A percentile compares a stretch with the other conserved stretches of the same genome.
Evolutionary conservation across 2,888 invertebrate genomes (phyloP).

Genomic region (Dryobotodes eremita): DNA sequence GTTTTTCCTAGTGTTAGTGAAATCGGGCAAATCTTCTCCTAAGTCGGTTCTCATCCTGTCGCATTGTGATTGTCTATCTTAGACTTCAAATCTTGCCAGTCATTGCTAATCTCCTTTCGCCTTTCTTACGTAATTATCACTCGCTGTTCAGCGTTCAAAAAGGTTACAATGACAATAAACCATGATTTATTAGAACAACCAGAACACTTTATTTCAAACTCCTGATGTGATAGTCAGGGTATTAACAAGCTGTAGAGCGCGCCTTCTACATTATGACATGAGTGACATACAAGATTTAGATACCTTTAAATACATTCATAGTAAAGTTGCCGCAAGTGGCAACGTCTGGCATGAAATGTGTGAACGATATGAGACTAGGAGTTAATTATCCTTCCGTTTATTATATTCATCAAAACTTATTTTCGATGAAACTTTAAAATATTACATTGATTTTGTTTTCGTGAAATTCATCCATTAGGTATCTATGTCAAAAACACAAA

Average conservation of each 20-base stretch:
- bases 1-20: no score
- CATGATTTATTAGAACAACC: slow-evolving; percentile 53
- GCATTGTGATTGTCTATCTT: slow-evolving; percentile 9
- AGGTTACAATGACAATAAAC: slow-evolving; percentile 45
- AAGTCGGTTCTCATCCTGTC: neutral
- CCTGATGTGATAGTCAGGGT: slow-evolving; percentile 22
- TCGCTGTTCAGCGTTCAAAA: slow-evolving; percentile 33
- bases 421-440: neutral
- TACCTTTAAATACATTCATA: neutral
- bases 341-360: neutral
- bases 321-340: neutral
- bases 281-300: neutral
- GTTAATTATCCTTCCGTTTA: neutral
- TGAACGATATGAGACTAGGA: no score
- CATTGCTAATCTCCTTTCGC: slow-evolving; percentile 51
- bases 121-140: slow-evolving; percentile 53
- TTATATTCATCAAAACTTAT: neutral
- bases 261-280: neutral
- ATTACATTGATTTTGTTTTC: neutral
- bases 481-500: neutral
- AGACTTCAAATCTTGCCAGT: slow-evolving; percentile 11
- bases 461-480: neutral
- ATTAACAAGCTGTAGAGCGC: slow-evolving; percentile 23
- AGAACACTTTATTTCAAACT: slow-evolving; percentile 25
- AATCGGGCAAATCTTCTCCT: neutral